These are phyloP conservation scores for Chamaetylas fuelleborni DNA, from an alignment of 2,113 vertebrate genomes.

Conservation along the genomic window DNA sequence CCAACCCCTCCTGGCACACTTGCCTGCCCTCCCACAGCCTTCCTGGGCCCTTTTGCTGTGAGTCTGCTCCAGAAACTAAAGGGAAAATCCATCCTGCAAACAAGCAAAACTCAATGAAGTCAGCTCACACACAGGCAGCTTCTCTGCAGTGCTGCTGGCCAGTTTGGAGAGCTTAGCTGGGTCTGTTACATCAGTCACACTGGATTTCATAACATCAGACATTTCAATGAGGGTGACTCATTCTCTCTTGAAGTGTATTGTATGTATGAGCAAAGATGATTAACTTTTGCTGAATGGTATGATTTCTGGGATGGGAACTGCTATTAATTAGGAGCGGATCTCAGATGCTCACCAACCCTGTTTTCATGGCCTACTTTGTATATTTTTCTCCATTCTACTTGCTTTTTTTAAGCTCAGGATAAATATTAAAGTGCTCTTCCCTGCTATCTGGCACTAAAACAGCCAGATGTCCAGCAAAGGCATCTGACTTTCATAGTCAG, in stretches of 20 bases:
- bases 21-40: not conserved
- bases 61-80: not conserved
- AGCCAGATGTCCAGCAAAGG: not conserved
- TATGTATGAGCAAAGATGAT: conserved; percentile 66
- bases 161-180: conserved; percentile 38
- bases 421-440: not conserved
- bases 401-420: conserved; percentile 12
- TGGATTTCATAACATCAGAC: conserved; percentile 65
- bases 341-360: conserved; percentile 41
- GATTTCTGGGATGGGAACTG: conserved; percentile 60
- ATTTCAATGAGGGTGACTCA: conserved; percentile 67
- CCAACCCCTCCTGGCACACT: not conserved
- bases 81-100: not conserved
- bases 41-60: not conserved
- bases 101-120: not conserved
- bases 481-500: not conserved
- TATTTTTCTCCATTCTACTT: conserved; percentile 16
- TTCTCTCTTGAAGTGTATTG: conserved; percentile 51
- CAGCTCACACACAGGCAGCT: not conserved
- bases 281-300: conserved; percentile 70
- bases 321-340: conserved; percentile 61
- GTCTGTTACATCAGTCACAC: conserved; percentile 59
- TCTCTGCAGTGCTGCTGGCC: not conserved
- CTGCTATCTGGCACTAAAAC: not conserved
- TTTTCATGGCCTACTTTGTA: conserved; percentile 54